These are phyloP conservation scores for Watsonalla cultraria DNA, from an alignment of 2,888 invertebrate species.

Conservation along the genomic window DNA sequence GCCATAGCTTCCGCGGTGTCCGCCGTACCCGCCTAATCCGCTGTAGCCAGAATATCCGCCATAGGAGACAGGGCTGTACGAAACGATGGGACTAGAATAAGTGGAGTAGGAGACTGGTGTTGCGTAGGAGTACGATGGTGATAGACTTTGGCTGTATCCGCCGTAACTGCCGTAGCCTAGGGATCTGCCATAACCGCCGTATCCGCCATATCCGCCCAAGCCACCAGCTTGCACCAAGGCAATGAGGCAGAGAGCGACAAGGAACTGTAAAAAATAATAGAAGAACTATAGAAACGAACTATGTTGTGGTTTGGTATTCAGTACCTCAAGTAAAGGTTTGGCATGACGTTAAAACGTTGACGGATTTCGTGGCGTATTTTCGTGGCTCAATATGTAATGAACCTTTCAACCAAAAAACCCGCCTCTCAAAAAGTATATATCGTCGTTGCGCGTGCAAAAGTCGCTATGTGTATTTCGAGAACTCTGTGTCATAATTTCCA, in stretches of 20 bases:
- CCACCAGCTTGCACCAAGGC: conserved; percentile 42
- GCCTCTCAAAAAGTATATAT: too few relatives aligned
- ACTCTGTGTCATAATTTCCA: too few relatives aligned
- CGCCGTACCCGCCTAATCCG: conserved; percentile 11
- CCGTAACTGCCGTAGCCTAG: conserved; percentile 11
- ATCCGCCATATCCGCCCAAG: conserved; percentile 30
- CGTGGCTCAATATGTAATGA: too few relatives aligned
- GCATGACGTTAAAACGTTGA: conserved; percentile 11
- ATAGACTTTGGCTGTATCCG: conserved; percentile 6
- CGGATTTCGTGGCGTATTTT: too few relatives aligned
- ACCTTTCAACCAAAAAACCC: too few relatives aligned
- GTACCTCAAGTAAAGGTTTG: conserved; percentile 4
- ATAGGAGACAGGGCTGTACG: neutral
- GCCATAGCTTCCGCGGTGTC: conserved; percentile 8
- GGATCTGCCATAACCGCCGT: conserved; percentile 14
- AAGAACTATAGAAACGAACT: neutral
- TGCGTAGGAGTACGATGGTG: neutral
- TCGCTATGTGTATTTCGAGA: too few relatives aligned
- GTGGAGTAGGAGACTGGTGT: neutral
- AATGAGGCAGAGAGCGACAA: conserved; percentile 41
- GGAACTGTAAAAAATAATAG: conserved; percentile 32
- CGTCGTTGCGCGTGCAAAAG: too few relatives aligned
- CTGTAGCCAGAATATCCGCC: conserved; percentile 7
- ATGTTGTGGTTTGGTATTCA: neutral
- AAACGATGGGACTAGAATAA: neutral